Base-by-base conservation (phyloP, 2,113 vertebrate genomes). In the Oryzias melastigma region DNA sequence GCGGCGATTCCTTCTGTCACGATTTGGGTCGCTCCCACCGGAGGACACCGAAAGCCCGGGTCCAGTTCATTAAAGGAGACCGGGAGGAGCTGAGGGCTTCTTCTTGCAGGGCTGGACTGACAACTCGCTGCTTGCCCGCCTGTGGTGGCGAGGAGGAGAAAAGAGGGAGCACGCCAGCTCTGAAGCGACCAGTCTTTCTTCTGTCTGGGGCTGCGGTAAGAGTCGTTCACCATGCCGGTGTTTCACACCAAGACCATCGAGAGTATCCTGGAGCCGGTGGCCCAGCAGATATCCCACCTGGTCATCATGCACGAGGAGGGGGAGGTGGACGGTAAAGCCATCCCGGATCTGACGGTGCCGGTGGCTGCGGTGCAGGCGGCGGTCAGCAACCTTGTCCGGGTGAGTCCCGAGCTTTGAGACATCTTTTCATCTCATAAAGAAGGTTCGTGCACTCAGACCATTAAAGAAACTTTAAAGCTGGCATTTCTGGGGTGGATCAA, bases 301-400 rank as follows among this genome's bases (percentile, higher is more conserved):
- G 97, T 99, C 86, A 99, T 99, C 85, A 98, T 99, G 96, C 97
- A 99, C 69, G 97, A 99, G 75, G 97, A 99, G 66, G 97, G 97
- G n/a, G 97, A 99, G 91, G 96, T 98, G 85, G 97, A 99, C 86
- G 97, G 96, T 45, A 99, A 99, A 90, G 97, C 97, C 77, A 99
- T 99, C 59, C 97, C 97, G 46, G 97, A 99, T 82, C 94, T 99
- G 72, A 98, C 95, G 24, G 93, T 91, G 57, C 97, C 97, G 4
- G 97, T 99, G 82, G 95, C 94, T 35, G 96, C 94, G 7, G 97
- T 99, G 89, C 96, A 98, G 89, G 94, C 96, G 79, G 97, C 97
- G 16, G 97, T 99, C 92, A 97, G 97, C 92, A 99, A 99, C 92
- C 95, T 98, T 40, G 97, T 99, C 67, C 92, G 95, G 95, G 96